A percentile compares a stretch with the other conserved stretches of the same genome.
These are phyloP conservation scores for Colletes gigas DNA, from an alignment of 1,140 invertebrate genomes.

Conservation along the genomic window DNA sequence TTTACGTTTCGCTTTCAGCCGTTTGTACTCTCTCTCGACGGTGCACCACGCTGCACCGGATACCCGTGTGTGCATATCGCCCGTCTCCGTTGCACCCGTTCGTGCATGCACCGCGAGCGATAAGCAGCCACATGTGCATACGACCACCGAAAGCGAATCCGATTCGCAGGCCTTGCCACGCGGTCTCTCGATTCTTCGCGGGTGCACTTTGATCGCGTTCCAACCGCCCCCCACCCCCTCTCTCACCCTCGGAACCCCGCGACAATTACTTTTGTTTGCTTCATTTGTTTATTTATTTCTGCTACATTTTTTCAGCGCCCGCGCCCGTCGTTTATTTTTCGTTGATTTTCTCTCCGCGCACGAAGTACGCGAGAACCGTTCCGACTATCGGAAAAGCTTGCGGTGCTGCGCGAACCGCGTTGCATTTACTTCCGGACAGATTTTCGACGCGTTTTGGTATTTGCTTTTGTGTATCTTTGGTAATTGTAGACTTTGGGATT, in stretches of 20 bases:
- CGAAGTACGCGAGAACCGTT: too few species aligned
- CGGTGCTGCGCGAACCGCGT: too few species aligned
- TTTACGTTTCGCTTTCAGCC: constrained; percentile 71
- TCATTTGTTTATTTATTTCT: too few species aligned
- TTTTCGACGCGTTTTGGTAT: too few species aligned
- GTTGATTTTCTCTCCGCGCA: too few species aligned
- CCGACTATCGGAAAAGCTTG: too few species aligned
- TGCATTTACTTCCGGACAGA: too few species aligned
- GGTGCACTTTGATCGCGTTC: constrained; percentile 1
- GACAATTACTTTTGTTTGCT: neutral
- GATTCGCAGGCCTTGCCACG: constrained; percentile 50
- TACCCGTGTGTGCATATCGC: constrained; percentile 23
- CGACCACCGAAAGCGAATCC: constrained; percentile 56
- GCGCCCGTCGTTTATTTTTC: too few species aligned
- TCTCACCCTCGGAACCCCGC: neutral
- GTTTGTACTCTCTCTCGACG: constrained; percentile 65
- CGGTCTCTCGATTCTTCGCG: constrained; percentile 11
- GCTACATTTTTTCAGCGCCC: too few species aligned
- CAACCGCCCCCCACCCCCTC: too few species aligned
- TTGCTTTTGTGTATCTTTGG: too few species aligned
- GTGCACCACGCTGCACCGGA: constrained; percentile 35
- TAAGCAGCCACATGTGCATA: constrained; percentile 61
- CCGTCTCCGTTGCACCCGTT: neutral
- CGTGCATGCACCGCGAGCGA: constrained; percentile 44
- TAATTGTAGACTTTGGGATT: too few species aligned